Evolutionary conservation across 2,113 vertebrate genomes (phyloP).

Genomic region (Alces alces): DNA sequence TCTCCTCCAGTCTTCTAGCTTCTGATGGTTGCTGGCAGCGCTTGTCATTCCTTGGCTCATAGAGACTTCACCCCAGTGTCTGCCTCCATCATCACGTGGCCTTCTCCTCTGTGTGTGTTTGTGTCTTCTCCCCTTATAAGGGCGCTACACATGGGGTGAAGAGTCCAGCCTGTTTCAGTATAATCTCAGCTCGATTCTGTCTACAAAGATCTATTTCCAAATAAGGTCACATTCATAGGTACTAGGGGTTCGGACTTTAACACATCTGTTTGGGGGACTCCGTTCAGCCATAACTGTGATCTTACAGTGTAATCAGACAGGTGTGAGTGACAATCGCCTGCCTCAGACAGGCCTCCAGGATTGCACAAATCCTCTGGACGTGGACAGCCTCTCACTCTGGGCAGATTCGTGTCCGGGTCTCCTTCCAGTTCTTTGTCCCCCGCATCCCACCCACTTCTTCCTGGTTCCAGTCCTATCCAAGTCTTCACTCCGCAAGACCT

Average conservation of each 20-base stretch:
- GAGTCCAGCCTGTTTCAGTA: neutral
- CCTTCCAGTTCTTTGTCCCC: neutral
- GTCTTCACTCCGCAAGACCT: neutral
- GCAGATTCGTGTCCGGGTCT: neutral
- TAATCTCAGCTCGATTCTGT: neutral
- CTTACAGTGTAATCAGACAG: neutral
- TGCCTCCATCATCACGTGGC: fast-evolving
- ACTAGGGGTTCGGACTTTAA: too few species aligned
- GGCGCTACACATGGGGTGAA: neutral
- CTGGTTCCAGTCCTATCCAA: neutral
- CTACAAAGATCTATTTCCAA: neutral
- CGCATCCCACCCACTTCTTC: fast-evolving
- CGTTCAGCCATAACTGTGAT: fast-evolving
- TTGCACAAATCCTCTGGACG: fast-evolving
- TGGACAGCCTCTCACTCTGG: fast-evolving
- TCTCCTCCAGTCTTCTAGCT: neutral
- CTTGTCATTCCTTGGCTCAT: neutral
- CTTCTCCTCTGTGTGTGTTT: neutral
- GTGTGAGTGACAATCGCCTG: neutral
- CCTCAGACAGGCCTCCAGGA: neutral
- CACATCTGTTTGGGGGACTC: neutral
- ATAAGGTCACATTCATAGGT: neutral
- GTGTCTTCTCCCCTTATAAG: neutral
- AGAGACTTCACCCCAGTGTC: fast-evolving
- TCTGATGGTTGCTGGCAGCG: fast-evolving